Conservation (phyloP, 2,888 invertebrate genomes). For the Macroteleia sp. region DNA sequence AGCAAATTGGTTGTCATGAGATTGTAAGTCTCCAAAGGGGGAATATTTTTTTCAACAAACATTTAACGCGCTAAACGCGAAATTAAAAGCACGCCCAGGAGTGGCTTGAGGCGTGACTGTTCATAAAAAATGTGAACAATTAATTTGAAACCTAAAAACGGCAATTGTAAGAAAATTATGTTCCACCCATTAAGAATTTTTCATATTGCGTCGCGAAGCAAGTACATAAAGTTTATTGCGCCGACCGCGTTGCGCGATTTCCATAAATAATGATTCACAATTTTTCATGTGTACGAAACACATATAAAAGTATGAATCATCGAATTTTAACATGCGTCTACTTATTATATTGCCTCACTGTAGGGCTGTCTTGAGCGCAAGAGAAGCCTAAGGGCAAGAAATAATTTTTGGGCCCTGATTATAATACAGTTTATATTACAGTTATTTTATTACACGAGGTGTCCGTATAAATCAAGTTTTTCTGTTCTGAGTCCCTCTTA, state of each 20-base stretch:
- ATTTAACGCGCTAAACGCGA: constrained; percentile 16
- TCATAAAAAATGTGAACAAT: constrained; percentile 31
- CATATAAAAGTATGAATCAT: constrained; percentile 36
- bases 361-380: constrained; percentile 14
- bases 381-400: constrained; percentile 24
- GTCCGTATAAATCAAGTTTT: too few relatives aligned
- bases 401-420: constrained; percentile 35
- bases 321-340: constrained; percentile 44
- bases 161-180: constrained; percentile 33
- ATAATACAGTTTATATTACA: too few relatives aligned
- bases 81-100: constrained; percentile 12
- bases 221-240: constrained; percentile 14
- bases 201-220: constrained; percentile 16
- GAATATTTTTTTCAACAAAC: constrained; percentile 20
- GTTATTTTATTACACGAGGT: too few relatives aligned
- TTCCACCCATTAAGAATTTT: constrained; percentile 42
- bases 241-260: constrained; percentile 24
- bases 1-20: too few relatives aligned
- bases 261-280: constrained; percentile 51
- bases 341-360: constrained; percentile 32
- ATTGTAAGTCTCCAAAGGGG: too few relatives aligned
- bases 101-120: background rate
- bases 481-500: too few relatives aligned
- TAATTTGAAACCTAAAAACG: constrained; percentile 41
- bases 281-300: constrained; percentile 39